Evolutionary conservation across 1,140 invertebrate genomes (phyloP).

Genomic region (Phenacoccus solenopsis): DNA sequence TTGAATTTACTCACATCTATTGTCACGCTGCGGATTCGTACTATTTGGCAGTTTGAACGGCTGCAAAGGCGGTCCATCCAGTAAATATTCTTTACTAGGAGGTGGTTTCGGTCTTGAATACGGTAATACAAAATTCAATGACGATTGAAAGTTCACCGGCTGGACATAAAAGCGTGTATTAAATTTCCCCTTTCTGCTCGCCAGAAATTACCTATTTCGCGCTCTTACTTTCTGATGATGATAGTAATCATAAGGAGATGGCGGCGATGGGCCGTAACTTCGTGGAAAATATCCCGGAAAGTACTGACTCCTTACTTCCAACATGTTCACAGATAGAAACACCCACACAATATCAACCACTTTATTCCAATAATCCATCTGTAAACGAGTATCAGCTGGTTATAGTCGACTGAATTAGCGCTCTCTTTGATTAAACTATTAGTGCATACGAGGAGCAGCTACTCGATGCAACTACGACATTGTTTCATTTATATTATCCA

Average conservation of each 20-base stretch:
- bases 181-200: neutral
- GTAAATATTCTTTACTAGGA: neutral
- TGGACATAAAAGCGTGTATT: too few relatives aligned
- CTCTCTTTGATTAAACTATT: too few relatives aligned
- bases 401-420: too few relatives aligned
- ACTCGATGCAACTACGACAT: too few relatives aligned
- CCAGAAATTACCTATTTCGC: neutral
- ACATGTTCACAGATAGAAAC: too few relatives aligned
- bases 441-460: too few relatives aligned
- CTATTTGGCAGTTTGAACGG: neutral
- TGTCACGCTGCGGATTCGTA: neutral
- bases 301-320: neutral
- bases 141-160: too few relatives aligned
- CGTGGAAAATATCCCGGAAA: neutral
- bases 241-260: neutral
- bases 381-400: too few relatives aligned
- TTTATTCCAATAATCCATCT: too few relatives aligned
- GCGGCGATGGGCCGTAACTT: neutral
- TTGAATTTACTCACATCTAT: neutral
- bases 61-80: neutral
- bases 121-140: neutral
- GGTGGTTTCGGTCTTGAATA: neutral
- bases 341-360: too few relatives aligned
- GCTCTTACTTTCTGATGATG: neutral
- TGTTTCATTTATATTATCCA: too few relatives aligned